Conservation (phyloP, 1,140 invertebrate species). For the Nasonia longicornis region DNA sequence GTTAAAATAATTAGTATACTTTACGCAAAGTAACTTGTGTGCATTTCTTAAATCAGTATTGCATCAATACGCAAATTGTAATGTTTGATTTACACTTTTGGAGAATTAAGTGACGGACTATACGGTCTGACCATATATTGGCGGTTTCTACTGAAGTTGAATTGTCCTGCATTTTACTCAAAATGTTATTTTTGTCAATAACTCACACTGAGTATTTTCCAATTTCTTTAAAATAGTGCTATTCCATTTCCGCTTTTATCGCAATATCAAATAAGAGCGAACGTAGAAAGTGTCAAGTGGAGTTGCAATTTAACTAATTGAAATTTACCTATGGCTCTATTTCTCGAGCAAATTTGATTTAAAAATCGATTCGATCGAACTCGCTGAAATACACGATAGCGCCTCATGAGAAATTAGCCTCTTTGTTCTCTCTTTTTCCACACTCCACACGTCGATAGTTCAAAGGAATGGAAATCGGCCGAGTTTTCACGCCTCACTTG, state of each 20-base stretch:
- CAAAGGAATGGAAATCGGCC: conserved; percentile 16
- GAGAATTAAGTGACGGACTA: too few relatives aligned
- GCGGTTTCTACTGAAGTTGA: too few relatives aligned
- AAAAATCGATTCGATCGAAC: neutral
- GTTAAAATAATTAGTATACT: neutral
- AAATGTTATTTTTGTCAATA: too few relatives aligned
- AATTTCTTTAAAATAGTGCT: neutral
- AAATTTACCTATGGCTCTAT: neutral
- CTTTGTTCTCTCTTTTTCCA: conserved; percentile 32
- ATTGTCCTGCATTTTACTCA: too few relatives aligned
- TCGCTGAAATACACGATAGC: neutral
- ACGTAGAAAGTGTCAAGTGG: neutral
- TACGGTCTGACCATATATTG: too few relatives aligned
- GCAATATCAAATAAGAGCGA: neutral
- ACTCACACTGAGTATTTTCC: too few relatives aligned
- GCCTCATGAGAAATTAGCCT: conserved; percentile 2
- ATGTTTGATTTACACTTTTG: too few relatives aligned
- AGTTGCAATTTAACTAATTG: neutral
- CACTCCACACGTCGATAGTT: neutral
- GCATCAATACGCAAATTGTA: too few relatives aligned
- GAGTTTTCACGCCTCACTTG: conserved; percentile 3
- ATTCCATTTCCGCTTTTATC: neutral
- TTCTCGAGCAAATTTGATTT: neutral
- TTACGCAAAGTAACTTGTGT: neutral
- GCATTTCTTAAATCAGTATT: too few relatives aligned